Evolutionary conservation across 2,797 vertebrate species (phyloP).

Genomic region (Sarcophilus harrisii): DNA sequence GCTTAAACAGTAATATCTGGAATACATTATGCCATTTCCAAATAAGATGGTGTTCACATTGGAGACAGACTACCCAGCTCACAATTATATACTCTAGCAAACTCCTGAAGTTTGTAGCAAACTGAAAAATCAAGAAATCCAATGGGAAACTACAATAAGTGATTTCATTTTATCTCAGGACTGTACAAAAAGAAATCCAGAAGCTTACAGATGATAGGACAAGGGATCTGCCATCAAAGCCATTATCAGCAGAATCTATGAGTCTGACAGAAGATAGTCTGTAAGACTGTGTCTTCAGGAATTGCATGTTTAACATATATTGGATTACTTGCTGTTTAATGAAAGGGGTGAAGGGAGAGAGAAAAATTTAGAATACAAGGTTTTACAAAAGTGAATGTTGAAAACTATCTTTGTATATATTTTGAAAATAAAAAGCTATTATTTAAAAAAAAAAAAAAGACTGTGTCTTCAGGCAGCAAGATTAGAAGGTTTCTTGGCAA

Average conservation of each 20-base stretch:
- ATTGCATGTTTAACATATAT: too few species aligned
- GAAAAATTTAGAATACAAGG: too few species aligned
- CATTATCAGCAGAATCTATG: background rate
- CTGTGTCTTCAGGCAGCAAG: background rate
- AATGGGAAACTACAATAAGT: background rate
- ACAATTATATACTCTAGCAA: background rate
- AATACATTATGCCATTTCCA: background rate
- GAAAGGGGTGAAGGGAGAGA: too few species aligned
- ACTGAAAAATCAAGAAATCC: background rate
- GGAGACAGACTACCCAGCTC: background rate
- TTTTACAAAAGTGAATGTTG: too few species aligned
- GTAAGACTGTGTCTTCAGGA: background rate
- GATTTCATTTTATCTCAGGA: background rate
- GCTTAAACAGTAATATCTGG: background rate
- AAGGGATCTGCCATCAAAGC: background rate
- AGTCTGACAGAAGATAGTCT: background rate
- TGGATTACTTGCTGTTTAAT: too few species aligned
- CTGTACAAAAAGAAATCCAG: background rate
- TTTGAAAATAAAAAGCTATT: too few species aligned
- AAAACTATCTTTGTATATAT: too few species aligned
- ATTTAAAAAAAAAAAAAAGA: too few species aligned
- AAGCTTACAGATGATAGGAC: background rate
- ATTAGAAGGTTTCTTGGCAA: background rate
- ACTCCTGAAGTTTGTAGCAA: background rate
- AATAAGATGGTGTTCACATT: background rate